phyloP scores from a whole-genome alignment of 2,888 invertebrate genomes.

The Thyatira batis region DNA sequence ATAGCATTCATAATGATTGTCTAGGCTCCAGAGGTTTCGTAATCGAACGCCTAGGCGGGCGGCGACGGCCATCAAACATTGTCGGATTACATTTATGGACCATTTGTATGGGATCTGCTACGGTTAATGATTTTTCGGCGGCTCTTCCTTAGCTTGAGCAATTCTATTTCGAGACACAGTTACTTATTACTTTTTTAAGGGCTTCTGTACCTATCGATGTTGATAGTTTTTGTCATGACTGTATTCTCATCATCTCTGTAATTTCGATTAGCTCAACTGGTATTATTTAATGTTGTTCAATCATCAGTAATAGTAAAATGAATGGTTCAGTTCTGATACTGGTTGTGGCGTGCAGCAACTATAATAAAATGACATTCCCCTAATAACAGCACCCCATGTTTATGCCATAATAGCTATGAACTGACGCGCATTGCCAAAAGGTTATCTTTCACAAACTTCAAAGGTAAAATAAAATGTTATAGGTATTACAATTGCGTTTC shows the following conservation, averaged over 20 bases:
- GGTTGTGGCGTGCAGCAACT: conserved; percentile 35
- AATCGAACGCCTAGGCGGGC: conserved; percentile 43
- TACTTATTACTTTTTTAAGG: conserved; percentile 54
- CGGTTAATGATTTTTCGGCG: conserved; percentile 69
- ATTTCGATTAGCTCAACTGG: background rate
- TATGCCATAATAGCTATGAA: conserved; percentile 43
- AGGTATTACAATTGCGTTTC: conserved; percentile 16
- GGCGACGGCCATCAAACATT: conserved; percentile 60
- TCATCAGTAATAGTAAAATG: background rate
- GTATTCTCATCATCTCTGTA: conserved; percentile 4
- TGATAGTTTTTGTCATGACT: conserved; percentile 18
- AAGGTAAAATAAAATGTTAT: conserved; percentile 22
- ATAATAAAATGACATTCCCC: conserved; percentile 51
- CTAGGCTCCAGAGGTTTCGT: conserved; percentile 46
- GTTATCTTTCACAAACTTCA: conserved; percentile 38
- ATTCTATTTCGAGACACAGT: conserved; percentile 53
- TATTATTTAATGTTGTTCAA: background rate
- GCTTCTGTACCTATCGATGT: conserved; percentile 13
- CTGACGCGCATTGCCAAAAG: conserved; percentile 41
- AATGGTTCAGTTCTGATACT: background rate
- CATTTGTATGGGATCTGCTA: conserved; percentile 75
- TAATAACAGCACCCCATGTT: conserved; percentile 50
- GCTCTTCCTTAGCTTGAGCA: conserved; percentile 52
- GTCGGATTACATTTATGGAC: conserved; percentile 74
- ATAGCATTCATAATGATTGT: conserved; percentile 31